Percentiles rank a stretch among this genome's conserved stretches.
These are phyloP conservation scores for Vanessa tameamea DNA, from an alignment of 1,140 invertebrate species.

Conservation along the genomic window DNA sequence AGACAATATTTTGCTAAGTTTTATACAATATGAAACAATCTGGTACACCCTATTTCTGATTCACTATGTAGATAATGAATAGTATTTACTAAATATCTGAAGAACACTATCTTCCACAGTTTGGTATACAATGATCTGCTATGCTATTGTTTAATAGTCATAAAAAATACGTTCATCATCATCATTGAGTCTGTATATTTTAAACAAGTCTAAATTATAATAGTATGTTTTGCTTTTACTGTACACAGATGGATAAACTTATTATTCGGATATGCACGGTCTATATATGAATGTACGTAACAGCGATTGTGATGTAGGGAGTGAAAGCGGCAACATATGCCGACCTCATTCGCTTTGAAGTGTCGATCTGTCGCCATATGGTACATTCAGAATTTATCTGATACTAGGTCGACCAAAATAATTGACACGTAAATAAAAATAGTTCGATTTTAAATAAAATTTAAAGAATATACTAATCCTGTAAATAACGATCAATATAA, in stretches of 20 bases:
- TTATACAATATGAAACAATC: neutral
- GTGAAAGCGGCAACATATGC: conserved; percentile 79
- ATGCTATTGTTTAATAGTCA: neutral
- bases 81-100: neutral
- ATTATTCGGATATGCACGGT: conserved; percentile 31
- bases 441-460: neutral
- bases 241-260: conserved; percentile 30
- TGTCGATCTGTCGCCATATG: conserved; percentile 77
- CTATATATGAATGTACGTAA: conserved; percentile 53
- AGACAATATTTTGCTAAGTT: conserved; percentile 22
- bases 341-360: conserved; percentile 75
- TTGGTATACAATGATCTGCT: neutral
- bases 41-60: neutral
- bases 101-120: neutral
- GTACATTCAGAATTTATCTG: conserved; percentile 65
- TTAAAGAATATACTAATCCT: neutral
- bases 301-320: conserved; percentile 69
- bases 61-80: neutral
- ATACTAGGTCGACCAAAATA: conserved; percentile 48
- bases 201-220: neutral
- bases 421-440: conserved; percentile 29
- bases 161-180: too few species aligned
- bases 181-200: neutral
- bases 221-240: neutral
- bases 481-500: neutral